These are phyloP conservation scores for Variabilichromis moorii DNA, from an alignment of 2,113 vertebrate genomes.

Conservation along the genomic window DNA sequence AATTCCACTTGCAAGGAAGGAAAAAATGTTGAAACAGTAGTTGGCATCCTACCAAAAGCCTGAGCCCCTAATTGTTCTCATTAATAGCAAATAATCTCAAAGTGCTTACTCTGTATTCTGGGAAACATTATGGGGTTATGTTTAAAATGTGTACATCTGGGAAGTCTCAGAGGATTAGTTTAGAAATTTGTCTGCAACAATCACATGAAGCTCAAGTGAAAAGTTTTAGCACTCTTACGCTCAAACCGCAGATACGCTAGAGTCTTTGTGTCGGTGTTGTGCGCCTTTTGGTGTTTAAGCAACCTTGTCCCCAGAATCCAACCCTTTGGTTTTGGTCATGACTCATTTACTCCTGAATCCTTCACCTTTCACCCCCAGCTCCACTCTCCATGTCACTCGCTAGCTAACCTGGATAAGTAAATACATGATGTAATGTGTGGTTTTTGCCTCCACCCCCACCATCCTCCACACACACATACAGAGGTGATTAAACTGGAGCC, in stretches of 20 bases:
- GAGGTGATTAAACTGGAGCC: constrained; percentile 37
- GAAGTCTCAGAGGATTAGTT: constrained; percentile 42
- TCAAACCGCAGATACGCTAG: not conserved
- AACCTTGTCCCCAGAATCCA: constrained; percentile 38
- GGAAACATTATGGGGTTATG: constrained; percentile 50
- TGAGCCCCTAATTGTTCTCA: constrained; percentile 61
- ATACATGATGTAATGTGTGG: constrained; percentile 63
- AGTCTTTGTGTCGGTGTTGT: not conserved
- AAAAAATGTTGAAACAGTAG: constrained; percentile 60
- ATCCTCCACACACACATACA: constrained; percentile 25
- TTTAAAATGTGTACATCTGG: constrained; percentile 48
- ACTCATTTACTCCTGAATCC: constrained; percentile 67
- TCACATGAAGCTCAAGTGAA: constrained; percentile 30
- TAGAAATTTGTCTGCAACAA: constrained; percentile 42
- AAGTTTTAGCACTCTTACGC: not conserved
- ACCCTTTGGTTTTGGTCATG: constrained; percentile 60
- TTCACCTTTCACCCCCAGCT: constrained; percentile 62
- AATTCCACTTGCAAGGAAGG: constrained; percentile 51
- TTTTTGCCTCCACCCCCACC: constrained; percentile 15
- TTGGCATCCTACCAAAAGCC: constrained; percentile 59
- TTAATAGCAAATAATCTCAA: constrained; percentile 63
- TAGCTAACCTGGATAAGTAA: constrained; percentile 58
- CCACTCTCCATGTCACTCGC: constrained; percentile 43
- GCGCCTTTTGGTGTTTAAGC: constrained; percentile 31
- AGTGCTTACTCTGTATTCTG: constrained; percentile 53